A percentile compares a stretch with the other conserved stretches of the same genome.
These are phyloP conservation scores for Palythoa heliodiscus DNA, from an alignment of 92 coral and sea anemone species.

Conservation along the genomic window DNA sequence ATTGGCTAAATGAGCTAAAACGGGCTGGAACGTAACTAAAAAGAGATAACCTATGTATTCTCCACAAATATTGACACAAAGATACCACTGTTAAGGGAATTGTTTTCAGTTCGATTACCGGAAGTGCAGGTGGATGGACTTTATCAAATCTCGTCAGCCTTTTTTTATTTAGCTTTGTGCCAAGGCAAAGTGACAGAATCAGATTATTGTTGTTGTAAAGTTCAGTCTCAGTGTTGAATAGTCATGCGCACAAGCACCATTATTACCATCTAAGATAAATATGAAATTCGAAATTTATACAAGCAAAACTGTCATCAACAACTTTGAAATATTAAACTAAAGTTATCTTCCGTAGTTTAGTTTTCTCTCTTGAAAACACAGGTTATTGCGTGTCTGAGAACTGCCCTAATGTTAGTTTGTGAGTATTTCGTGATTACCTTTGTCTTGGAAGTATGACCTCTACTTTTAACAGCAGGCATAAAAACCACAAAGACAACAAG, in stretches of 20 bases:
- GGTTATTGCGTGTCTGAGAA: constrained; percentile 18
- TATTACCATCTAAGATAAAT: neutral
- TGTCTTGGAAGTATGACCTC: constrained; percentile 13
- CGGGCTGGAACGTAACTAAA: neutral
- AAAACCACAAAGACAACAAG: constrained; percentile 19
- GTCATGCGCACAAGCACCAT: neutral
- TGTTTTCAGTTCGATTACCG: neutral
- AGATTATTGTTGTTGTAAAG: neutral
- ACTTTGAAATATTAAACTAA: neutral
- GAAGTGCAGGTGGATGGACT: constrained; percentile 7
- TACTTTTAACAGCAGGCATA: neutral
- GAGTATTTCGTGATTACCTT: neutral
- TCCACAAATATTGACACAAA: neutral
- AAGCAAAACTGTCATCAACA: neutral
- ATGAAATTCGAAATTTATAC: neutral
- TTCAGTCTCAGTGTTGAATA: neutral
- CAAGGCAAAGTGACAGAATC: constrained; percentile 13
- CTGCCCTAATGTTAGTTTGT: neutral
- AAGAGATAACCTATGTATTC: neutral
- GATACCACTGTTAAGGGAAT: neutral
- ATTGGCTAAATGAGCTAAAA: neutral
- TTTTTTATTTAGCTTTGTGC: constrained; percentile 10
- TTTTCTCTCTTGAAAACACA: neutral
- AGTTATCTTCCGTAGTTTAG: neutral
- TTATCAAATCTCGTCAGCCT: neutral